Percentiles rank a stretch among this genome's conserved stretches.
Evolutionary conservation across 2,113 vertebrate species (phyloP).

Genomic region (Varanus komodoensis): DNA sequence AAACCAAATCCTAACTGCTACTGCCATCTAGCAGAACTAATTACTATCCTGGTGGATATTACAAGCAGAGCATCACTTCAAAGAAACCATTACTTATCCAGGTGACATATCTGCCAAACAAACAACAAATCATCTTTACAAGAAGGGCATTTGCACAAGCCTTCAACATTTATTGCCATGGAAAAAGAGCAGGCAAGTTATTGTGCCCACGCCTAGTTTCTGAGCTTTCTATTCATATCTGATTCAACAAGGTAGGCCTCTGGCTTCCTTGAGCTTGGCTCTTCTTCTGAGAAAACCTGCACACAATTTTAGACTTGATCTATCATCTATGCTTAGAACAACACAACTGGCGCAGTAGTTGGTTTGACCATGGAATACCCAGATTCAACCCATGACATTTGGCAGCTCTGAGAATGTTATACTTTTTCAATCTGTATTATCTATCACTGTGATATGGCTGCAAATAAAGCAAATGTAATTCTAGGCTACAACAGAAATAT

Average conservation of each 20-base stretch:
- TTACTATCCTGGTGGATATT: neutral
- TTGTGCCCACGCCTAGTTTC: no score
- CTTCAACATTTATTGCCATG: neutral
- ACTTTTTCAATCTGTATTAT: neutral
- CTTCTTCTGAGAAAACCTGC: no score
- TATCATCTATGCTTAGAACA: neutral
- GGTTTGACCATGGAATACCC: neutral
- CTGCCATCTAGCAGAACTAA: conserved; percentile 12
- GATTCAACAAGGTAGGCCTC: no score
- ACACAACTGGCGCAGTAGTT: neutral
- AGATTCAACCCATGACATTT: neutral
- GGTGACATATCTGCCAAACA: neutral
- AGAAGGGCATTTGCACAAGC: neutral
- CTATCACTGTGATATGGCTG: no score
- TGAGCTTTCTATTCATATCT: no score
- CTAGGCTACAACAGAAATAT: no score
- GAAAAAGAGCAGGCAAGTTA: neutral
- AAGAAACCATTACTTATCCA: neutral
- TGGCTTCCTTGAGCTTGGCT: no score
- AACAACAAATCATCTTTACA: neutral
- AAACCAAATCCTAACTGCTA: neutral
- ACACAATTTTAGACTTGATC: neutral
- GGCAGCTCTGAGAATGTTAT: neutral
- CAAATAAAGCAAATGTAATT: no score
- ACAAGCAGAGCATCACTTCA: neutral